Conservation (phyloP, 1,140 invertebrate genomes). For the Aphaenogaster rudis region DNA sequence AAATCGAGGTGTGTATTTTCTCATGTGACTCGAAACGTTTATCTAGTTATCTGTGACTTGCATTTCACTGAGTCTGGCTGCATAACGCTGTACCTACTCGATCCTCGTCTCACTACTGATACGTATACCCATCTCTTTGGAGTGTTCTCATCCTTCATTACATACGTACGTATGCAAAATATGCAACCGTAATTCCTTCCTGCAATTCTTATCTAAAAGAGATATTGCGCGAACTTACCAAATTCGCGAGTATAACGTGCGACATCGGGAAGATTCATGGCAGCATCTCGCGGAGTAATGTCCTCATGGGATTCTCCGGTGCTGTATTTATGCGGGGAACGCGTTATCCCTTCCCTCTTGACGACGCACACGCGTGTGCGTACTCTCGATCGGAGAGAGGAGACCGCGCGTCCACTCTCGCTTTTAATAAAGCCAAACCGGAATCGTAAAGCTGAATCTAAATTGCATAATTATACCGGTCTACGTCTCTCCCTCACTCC, state of each 20-base stretch:
- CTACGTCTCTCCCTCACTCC: slow-evolving; percentile 59
- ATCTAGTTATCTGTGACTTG: slow-evolving; percentile 23
- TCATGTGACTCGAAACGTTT: background rate
- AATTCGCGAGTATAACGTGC: background rate
- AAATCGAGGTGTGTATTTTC: slow-evolving; percentile 25
- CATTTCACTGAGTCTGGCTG: background rate
- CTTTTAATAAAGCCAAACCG: slow-evolving; percentile 82
- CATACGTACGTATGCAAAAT: background rate
- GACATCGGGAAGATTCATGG: slow-evolving; percentile 23
- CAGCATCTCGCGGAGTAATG: slow-evolving; percentile 12
- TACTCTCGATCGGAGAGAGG: slow-evolving; percentile 45
- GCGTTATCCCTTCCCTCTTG: slow-evolving; percentile 49
- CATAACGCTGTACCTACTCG: slow-evolving; percentile 1
- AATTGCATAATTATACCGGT: slow-evolving; percentile 84
- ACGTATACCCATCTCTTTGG: background rate
- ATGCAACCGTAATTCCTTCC: background rate
- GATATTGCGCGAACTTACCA: background rate
- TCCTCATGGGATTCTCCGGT: slow-evolving; percentile 13
- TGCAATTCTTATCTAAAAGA: background rate
- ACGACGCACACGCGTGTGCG: background rate
- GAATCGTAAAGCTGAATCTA: slow-evolving; percentile 82
- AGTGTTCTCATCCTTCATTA: background rate
- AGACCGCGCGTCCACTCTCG: slow-evolving; percentile 78
- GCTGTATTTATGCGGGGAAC: slow-evolving; percentile 46
- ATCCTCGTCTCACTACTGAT: background rate